Percentiles rank a stretch among this genome's conserved stretches.
These are phyloP conservation scores for Crocallis elinguaria DNA, from an alignment of 2,888 invertebrate species.

Conservation along the genomic window DNA sequence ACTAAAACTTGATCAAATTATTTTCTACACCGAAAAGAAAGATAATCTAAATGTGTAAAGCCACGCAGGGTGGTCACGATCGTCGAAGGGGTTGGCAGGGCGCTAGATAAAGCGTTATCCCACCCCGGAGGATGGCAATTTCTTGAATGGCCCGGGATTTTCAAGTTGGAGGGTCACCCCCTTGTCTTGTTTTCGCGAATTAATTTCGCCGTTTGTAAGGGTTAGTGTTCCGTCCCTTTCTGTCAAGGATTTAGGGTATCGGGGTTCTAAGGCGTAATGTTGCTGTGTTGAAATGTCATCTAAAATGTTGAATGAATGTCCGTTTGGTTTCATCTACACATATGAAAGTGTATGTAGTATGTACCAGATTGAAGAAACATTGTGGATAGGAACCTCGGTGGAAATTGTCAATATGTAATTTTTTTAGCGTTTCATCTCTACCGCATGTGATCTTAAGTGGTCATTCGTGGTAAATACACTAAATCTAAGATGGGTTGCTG, in stretches of 20 bases:
- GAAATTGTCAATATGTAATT: no score
- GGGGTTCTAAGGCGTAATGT: slow-evolving; percentile 18
- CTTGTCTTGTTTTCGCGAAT: slow-evolving; percentile 60
- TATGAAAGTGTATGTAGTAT: no score
- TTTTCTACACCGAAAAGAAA: background rate
- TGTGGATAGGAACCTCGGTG: no score
- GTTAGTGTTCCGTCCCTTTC: slow-evolving; percentile 38
- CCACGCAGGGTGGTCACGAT: slow-evolving; percentile 37
- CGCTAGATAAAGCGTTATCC: slow-evolving; percentile 62
- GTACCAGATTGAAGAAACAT: no score
- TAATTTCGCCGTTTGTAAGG: slow-evolving; percentile 59
- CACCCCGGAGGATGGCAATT: slow-evolving; percentile 62
- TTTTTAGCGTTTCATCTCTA: no score
- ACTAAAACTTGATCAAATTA: background rate
- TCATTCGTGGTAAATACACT: no score
- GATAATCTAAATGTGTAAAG: slow-evolving; percentile 12
- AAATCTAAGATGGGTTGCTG: no score
- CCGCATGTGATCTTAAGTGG: no score
- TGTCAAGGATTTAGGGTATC: slow-evolving; percentile 21
- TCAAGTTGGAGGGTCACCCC: slow-evolving; percentile 45
- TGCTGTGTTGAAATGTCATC: background rate
- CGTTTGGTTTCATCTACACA: no score
- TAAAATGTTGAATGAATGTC: no score
- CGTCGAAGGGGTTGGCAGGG: slow-evolving; percentile 44
- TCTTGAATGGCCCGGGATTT: slow-evolving; percentile 65